Base-by-base conservation (phyloP, 2,888 invertebrate genomes). In the Calameuta idolon region DNA sequence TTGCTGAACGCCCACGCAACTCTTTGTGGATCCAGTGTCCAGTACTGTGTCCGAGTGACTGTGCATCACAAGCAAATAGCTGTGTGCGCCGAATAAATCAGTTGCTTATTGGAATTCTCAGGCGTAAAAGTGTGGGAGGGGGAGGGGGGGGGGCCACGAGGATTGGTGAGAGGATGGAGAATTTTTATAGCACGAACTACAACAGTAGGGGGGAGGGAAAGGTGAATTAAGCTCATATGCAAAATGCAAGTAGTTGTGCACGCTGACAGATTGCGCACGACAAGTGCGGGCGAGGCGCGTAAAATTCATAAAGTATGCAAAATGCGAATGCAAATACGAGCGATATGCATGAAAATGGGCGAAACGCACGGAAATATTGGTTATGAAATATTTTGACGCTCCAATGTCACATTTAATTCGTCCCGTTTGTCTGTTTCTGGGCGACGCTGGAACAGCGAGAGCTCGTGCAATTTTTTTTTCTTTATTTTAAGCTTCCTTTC, bases 301-400 rank as follows among this genome's bases (percentile, higher is more conserved):
- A 87, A 88, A 88, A 89, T 23, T 90, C 87, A 88, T 89, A 87
- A 90, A 90, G 86, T 89, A 89, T 90, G 88, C 89, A 90, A 88
- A 90, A 89, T 87, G 84, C 85, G 85, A 86, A 90, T 90, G 90
- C 90, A 89, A 90, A 90, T 89, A 86, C 83, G 82, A 80, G 86
- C 85, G 86, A 86, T 87, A 88, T 88, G 88, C 88, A 88, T 89
- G 88, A 89, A 89, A 89, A 89, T 88, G 85, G 87, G 86, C 82
- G 86, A 88, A 87, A 84, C 84, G 83, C 81, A 83, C 84, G 40
- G 85, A 89, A 87, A 89, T 87, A 88, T 88, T 84, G 85, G 84
- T 86, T 82, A 83, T 85, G 81, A 85, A 87, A 85, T 83, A 83
- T 40, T 5, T 5, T 23, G 83, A 74, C 79, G 79, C 75, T 79